phyloP scores from a whole-genome alignment of 2,113 vertebrate genomes.

The Eulemur macaco region DNA sequence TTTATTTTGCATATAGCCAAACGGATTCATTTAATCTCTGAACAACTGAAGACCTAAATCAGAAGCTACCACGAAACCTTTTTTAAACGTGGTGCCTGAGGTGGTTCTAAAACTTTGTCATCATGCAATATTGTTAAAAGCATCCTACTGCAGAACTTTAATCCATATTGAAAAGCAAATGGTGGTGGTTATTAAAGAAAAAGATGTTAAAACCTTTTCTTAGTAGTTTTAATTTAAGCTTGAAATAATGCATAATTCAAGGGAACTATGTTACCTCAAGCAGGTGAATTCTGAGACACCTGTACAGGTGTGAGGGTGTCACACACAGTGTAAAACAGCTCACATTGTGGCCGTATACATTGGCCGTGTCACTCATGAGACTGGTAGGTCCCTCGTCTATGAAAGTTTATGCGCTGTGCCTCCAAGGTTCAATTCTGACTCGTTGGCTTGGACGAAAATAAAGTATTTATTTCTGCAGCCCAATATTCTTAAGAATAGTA shows the following conservation, averaged over 20 bases:
- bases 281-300: accelerated
- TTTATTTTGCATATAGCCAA: not conserved
- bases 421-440: not conserved
- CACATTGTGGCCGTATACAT: accelerated
- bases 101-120: not conserved
- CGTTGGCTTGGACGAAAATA: not conserved
- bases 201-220: not conserved
- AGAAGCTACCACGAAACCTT: not conserved
- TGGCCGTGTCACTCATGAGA: accelerated
- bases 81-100: not conserved
- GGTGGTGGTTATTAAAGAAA: not conserved
- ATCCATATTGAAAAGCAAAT: not conserved
- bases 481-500: not conserved
- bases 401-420: accelerated
- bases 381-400: not conserved
- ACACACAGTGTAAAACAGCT: accelerated
- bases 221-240: not conserved
- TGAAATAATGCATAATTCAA: not conserved
- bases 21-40: not conserved
- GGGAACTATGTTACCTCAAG: not conserved
- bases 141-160: not conserved
- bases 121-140: not conserved
- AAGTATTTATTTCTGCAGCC: not conserved
- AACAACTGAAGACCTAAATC: not conserved
- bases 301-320: not conserved